Evolutionary conservation across 2,113 vertebrate genomes (phyloP).

Genomic region (Alaudala cheleensis): DNA sequence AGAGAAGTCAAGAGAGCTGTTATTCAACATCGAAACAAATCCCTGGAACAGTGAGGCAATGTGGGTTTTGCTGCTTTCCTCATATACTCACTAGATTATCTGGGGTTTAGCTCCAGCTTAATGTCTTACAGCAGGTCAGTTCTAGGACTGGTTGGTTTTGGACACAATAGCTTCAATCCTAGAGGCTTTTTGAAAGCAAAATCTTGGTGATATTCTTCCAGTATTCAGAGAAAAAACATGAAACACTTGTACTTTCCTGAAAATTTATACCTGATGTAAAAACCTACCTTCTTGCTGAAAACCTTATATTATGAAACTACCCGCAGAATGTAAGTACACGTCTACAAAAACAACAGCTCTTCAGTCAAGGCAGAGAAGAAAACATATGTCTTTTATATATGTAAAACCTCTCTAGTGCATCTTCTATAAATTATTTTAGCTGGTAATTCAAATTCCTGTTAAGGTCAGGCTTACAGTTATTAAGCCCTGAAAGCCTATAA

Average conservation of each 20-base stretch:
- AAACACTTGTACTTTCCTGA: background rate
- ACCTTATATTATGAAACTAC: background rate
- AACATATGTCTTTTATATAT: background rate
- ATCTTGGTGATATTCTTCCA: background rate
- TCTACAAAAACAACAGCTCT: background rate
- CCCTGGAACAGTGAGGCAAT: background rate
- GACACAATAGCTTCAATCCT: background rate
- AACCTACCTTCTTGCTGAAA: background rate
- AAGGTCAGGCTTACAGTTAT: background rate
- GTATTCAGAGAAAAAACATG: background rate
- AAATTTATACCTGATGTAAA: background rate
- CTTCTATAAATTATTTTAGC: conserved; percentile 5
- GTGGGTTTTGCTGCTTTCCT: background rate
- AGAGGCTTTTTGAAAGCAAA: background rate
- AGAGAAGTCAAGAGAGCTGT: background rate
- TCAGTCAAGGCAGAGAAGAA: background rate
- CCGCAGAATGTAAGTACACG: background rate
- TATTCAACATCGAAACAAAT: accelerated
- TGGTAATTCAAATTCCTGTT: background rate
- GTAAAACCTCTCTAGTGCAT: background rate
- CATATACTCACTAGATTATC: background rate
- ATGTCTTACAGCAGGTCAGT: background rate
- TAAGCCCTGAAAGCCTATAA: background rate
- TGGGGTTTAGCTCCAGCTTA: background rate
- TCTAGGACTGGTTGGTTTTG: background rate